Evolutionary conservation across 2,888 invertebrate species (phyloP).

Genomic region (Heliconius cydno): DNA sequence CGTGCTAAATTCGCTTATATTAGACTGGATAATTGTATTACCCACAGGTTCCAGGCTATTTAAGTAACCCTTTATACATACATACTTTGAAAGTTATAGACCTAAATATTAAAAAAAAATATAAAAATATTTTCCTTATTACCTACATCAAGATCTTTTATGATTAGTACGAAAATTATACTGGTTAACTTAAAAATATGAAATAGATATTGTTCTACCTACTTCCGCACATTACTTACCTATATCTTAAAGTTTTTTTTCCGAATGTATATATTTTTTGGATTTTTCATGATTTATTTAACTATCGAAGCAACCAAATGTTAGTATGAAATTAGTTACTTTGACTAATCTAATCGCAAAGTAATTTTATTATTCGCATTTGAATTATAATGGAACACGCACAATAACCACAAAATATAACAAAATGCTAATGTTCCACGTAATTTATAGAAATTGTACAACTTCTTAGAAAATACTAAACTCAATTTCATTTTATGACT

Average conservation of each 20-base stretch:
- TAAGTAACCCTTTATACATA: too few species aligned
- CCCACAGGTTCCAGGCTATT: too few species aligned
- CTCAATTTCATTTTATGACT: slow-evolving; percentile 13
- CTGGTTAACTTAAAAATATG: neutral
- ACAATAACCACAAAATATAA: slow-evolving; percentile 45
- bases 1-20: too few species aligned
- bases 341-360: slow-evolving; percentile 32
- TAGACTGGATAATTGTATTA: too few species aligned
- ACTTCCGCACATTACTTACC: too few species aligned
- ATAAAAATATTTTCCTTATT: too few species aligned
- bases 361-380: slow-evolving; percentile 38
- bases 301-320: neutral
- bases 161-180: neutral
- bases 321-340: slow-evolving; percentile 26
- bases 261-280: neutral
- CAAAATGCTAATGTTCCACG: slow-evolving; percentile 37
- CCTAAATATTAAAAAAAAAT: too few species aligned
- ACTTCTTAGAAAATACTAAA: slow-evolving; percentile 28
- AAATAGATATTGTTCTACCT: neutral
- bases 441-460: slow-evolving; percentile 38
- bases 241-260: neutral
- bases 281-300: slow-evolving; percentile 11
- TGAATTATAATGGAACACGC: slow-evolving; percentile 44
- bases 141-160: neutral
- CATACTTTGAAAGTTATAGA: too few species aligned